Percentiles rank a stretch among this genome's conserved stretches.
Evolutionary conservation across 2,113 vertebrate genomes (phyloP).

Genomic region (Brachyhypopomus gauderio): DNA sequence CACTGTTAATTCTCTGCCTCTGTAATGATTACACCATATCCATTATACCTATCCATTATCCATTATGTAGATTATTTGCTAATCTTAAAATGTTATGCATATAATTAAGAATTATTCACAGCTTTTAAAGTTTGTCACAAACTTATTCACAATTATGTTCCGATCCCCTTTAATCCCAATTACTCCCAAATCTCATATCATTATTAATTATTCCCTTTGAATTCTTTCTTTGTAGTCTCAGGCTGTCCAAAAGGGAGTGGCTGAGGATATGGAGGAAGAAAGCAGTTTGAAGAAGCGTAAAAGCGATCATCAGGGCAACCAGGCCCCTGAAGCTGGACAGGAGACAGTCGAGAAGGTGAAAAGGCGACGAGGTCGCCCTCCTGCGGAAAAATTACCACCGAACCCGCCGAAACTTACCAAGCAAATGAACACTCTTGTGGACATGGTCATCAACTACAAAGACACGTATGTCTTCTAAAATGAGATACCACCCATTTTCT

Average conservation of each 20-base stretch:
- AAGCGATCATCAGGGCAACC: conserved; percentile 84
- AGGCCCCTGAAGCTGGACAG: conserved; percentile 77
- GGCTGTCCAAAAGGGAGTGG: conserved; percentile 86
- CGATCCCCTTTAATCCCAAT: neutral
- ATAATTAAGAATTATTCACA: conserved; percentile 10
- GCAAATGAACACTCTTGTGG: conserved; percentile 95
- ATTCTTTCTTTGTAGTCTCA: conserved; percentile 64
- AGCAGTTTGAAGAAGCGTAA: conserved; percentile 92
- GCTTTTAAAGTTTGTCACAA: neutral
- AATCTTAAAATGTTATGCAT: neutral
- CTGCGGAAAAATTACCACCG: conserved; percentile 94
- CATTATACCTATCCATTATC: too few relatives aligned
- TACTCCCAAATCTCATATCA: conserved; percentile 12
- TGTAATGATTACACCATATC: too few relatives aligned
- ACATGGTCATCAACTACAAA: conserved; percentile 98
- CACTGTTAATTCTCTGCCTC: neutral
- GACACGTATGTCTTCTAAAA: conserved; percentile 81
- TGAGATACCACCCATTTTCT: neutral
- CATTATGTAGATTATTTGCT: neutral
- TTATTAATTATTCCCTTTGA: conserved; percentile 42
- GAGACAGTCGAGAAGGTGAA: conserved; percentile 91
- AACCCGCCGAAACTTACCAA: conserved; percentile 96
- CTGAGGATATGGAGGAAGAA: conserved; percentile 97
- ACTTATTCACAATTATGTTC: neutral
- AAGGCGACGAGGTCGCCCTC: conserved; percentile 92